Evolutionary conservation across 2,113 vertebrate species (phyloP).

Genomic region (Ctenodactylus gundi): DNA sequence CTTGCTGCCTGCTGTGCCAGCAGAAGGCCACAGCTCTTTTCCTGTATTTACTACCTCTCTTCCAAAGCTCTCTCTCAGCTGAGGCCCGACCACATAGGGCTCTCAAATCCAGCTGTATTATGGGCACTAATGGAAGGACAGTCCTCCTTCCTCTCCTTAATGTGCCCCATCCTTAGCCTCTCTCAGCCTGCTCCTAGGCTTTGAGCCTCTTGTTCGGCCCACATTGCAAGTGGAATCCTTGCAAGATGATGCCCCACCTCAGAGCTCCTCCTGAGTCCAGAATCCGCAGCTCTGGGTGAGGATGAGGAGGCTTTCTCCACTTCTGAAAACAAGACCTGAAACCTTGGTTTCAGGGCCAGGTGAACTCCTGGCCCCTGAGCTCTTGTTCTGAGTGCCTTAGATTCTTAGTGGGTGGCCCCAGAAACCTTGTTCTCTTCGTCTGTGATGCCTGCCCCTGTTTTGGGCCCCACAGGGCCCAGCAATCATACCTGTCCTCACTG

Average conservation of each 20-base stretch:
- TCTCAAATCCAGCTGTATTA: background rate
- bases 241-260: background rate
- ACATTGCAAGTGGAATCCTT: background rate
- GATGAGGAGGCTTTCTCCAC: background rate
- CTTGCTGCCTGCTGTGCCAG: background rate
- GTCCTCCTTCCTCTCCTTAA: background rate
- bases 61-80: background rate
- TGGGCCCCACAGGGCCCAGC: conserved; percentile 49
- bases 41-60: background rate
- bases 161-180: background rate
- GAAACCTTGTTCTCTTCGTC: conserved; percentile 14
- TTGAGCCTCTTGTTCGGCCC: background rate
- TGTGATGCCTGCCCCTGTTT: conserved; percentile 59
- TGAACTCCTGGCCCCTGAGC: background rate
- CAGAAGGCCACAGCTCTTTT: conserved; percentile 12
- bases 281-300: background rate
- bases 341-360: background rate
- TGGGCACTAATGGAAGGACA: background rate
- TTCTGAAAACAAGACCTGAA: conserved; percentile 3
- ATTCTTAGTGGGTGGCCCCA: conserved; percentile 4
- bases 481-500: conserved; percentile 64
- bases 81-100: background rate
- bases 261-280: background rate
- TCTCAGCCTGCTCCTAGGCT: background rate
- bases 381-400: background rate